Evolutionary conservation across 2,797 vertebrate genomes (phyloP).

Genomic region (Mormyrus proboscirostris): DNA sequence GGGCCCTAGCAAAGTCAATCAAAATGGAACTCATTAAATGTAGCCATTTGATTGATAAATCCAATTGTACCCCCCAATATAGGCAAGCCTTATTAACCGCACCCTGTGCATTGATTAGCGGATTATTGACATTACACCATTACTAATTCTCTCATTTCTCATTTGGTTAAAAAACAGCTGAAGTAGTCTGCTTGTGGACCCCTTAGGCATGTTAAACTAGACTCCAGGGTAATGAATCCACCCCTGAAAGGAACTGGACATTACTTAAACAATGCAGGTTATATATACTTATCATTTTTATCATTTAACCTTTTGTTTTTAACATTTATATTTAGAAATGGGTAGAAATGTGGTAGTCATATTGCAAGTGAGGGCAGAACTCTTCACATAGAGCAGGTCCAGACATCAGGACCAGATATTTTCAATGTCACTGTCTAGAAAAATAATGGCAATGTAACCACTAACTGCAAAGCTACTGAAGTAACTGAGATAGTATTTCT

Average conservation of each 20-base stretch:
- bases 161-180: background rate
- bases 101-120: background rate
- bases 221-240: background rate
- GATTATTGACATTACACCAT: background rate
- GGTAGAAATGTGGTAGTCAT: background rate
- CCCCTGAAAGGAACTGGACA: background rate
- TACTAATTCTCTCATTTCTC: background rate
- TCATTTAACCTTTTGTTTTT: background rate
- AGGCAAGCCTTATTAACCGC: background rate
- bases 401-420: slow-evolving; percentile 48
- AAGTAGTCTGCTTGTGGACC: background rate
- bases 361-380: background rate
- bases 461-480: background rate
- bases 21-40: background rate
- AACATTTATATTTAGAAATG: background rate
- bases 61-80: background rate
- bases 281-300: slow-evolving; percentile 10
- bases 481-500: background rate
- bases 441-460: slow-evolving; percentile 60
- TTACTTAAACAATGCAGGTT: background rate
- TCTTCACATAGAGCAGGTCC: slow-evolving; percentile 28
- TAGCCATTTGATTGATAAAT: background rate
- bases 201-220: background rate
- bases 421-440: slow-evolving; percentile 80
- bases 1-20: background rate